These are phyloP conservation scores for Halcyon leucocephala DNA, from an alignment of 2,797 vertebrate genomes.

Conservation along the genomic window DNA sequence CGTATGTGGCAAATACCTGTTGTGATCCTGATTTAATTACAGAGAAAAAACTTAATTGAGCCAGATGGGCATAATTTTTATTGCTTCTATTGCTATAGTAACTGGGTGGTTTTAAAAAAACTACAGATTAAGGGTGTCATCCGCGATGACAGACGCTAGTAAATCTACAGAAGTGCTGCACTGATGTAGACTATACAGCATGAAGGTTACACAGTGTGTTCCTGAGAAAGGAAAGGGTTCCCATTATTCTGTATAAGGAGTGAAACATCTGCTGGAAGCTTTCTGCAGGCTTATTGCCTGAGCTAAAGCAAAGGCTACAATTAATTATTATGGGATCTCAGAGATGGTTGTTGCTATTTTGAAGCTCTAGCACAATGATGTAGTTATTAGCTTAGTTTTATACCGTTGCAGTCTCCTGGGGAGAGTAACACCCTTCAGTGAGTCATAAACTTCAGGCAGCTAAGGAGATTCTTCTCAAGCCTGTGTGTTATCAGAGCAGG, in stretches of 20 bases:
- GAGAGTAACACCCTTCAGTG: background rate
- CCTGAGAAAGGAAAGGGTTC: background rate
- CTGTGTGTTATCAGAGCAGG: background rate
- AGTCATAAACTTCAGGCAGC: background rate
- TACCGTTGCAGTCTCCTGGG: background rate
- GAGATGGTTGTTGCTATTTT: conserved; percentile 23
- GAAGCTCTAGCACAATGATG: background rate
- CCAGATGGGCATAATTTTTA: conserved; percentile 35
- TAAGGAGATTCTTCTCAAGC: background rate
- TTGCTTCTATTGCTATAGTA: conserved; percentile 22
- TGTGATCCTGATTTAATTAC: conserved; percentile 30
- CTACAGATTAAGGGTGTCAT: background rate
- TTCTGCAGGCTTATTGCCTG: background rate
- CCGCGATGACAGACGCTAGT: background rate
- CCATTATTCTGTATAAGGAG: background rate
- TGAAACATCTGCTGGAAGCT: conserved; percentile 23
- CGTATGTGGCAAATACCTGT: background rate
- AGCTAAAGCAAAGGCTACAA: background rate
- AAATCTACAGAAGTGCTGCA: background rate
- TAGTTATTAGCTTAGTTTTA: background rate
- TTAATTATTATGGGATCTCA: conserved; percentile 21
- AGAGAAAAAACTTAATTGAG: background rate
- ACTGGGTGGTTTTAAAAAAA: conserved; percentile 1
- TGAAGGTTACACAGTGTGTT: background rate
- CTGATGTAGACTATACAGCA: background rate